Base-by-base conservation (phyloP, 1,140 invertebrate genomes). In the Maniola jurtina region DNA sequence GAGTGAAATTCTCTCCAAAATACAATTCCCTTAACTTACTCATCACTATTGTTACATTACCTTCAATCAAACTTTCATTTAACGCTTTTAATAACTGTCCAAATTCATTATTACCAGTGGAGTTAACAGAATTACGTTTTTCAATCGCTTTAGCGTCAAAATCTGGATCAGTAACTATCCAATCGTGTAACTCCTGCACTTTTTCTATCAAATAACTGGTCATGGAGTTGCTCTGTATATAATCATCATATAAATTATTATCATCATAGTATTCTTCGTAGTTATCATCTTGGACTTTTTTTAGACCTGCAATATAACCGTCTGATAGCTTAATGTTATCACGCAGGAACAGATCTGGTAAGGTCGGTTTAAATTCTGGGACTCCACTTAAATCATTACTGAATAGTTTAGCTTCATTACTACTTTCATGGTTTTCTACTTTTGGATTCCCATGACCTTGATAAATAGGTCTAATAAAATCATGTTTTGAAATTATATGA, bases 181-280 rank as follows among this genome's bases (percentile, higher is more conserved):
- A 92, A 66, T 92, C 88, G 61, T 92, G 87, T 0, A 92, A 55
- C 14, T 92, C 92, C 55, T 91, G 89, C 0, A 93, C 80, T 66
- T 92, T 89, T 64, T 92, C 88, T 47, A 90, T 88, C 14, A 90
- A 69, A 61, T 90, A 90, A 70, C 72, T 88, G 0, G 83, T 88
- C 84, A 90, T 88, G 0, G 83, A 76, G 14, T 88, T 89, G 34
- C 85, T 88, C 75, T 89, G 76, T 75, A 89, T 82, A 40, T 90
- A 90, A 68, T 90, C 86, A 16, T 88, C 83, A 16, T 89, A 90
- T 0, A 89, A 54, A 52, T 88, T 88, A 1, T 86, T 81, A 58
- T 90, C 84, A 35, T 88, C 83, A 61, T 88, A 90, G 56, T 86
- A 86, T 50, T 89, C 83, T 52, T 87, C 77, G 33, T 86, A 85